Evolutionary conservation across 2,113 vertebrate species (phyloP).

Genomic region (Benitochromis conjunctus): DNA sequence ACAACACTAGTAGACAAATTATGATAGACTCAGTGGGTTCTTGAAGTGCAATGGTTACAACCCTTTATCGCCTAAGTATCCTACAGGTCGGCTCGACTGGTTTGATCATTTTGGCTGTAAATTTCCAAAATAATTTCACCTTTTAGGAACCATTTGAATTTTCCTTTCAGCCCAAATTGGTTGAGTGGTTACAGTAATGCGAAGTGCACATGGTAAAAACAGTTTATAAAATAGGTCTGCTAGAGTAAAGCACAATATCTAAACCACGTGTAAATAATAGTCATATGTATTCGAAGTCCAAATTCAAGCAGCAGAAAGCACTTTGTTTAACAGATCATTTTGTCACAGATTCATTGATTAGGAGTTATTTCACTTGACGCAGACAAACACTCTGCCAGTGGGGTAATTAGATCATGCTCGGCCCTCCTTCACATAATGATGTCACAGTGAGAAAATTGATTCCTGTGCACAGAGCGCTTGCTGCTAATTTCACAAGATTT

Average conservation of each 20-base stretch:
- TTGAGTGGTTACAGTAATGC: not conserved
- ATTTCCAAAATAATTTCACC: not conserved
- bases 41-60: not conserved
- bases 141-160: not conserved
- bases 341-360: not conserved
- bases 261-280: too few relatives aligned
- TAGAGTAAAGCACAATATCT: too few relatives aligned
- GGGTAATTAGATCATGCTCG: not conserved
- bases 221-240: not conserved
- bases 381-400: not conserved
- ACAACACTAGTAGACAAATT: not conserved
- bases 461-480: not conserved
- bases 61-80: not conserved
- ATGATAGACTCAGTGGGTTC: not conserved
- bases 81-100: not conserved
- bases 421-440: not conserved
- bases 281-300: not conserved
- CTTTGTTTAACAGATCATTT: not conserved
- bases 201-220: not conserved
- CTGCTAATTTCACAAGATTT: not conserved
- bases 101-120: not conserved
- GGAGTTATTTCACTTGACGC: not conserved
- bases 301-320: not conserved
- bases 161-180: not conserved
- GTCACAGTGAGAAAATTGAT: not conserved